Percentiles rank a stretch among this genome's conserved stretches.
Conservation (phyloP, 2,797 vertebrate genomes). For the Fistularia tabacaria region DNA sequence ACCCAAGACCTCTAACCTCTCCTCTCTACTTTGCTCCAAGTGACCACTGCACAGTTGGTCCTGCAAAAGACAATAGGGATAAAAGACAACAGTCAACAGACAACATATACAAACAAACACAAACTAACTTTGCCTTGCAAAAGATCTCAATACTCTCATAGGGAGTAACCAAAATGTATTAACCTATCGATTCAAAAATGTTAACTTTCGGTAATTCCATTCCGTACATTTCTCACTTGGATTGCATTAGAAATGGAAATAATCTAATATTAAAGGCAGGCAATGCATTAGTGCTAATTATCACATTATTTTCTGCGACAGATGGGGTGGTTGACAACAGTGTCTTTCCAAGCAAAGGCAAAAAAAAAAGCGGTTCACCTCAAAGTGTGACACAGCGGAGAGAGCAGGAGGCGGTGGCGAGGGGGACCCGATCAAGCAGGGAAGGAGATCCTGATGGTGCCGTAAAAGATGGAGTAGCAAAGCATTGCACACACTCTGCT, state of each 20-base stretch:
- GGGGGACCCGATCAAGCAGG: background rate
- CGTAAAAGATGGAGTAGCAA: conserved; percentile 4
- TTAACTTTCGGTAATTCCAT: too few species aligned
- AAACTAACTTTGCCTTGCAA: too few species aligned
- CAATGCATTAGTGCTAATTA: too few species aligned
- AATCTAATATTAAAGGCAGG: too few species aligned
- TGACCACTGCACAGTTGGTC: conserved; percentile 27
- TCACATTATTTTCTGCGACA: too few species aligned
- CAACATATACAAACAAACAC: background rate
- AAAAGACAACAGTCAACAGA: too few species aligned
- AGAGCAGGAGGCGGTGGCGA: conserved; percentile 52
- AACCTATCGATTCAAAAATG: too few species aligned
- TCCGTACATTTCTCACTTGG: too few species aligned
- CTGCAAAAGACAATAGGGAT: conserved; percentile 24
- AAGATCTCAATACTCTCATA: too few species aligned
- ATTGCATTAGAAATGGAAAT: too few species aligned
- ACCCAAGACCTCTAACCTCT: conserved; percentile 19
- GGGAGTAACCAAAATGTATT: too few species aligned
- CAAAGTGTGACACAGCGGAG: conserved; percentile 49
- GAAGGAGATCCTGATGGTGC: conserved; percentile 5
- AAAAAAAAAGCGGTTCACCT: conserved; percentile 39
- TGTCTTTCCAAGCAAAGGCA: background rate
- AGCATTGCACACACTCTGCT: conserved; percentile 10
- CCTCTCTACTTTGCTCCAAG: conserved; percentile 20
- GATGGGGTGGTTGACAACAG: too few species aligned